Conservation (phyloP, 2,797 vertebrate species). For the Brachymystax lenok region DNA sequence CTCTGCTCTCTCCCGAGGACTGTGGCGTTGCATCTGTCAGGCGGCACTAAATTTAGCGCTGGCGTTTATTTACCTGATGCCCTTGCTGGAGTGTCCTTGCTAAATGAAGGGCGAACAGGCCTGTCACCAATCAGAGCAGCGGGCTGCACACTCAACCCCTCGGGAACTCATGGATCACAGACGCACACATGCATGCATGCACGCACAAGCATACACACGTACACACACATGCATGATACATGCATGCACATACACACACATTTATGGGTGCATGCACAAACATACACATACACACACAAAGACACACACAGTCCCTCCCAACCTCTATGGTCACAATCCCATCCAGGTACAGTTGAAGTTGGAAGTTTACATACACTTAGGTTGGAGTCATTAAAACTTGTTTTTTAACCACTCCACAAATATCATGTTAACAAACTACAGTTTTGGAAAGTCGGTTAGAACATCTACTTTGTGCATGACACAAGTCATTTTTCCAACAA, state of each 20-base stretch:
- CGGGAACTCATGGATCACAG: slow-evolving; percentile 24
- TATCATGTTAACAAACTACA: too few relatives aligned
- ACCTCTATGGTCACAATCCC: slow-evolving; percentile 21
- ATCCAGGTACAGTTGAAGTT: neutral
- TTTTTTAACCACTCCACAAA: too few relatives aligned
- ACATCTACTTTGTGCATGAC: too few relatives aligned
- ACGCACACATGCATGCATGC: slow-evolving; percentile 48
- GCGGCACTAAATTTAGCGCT: slow-evolving; percentile 72
- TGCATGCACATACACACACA: slow-evolving; percentile 22
- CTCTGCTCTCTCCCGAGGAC: slow-evolving; percentile 42
- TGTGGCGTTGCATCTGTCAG: slow-evolving; percentile 50
- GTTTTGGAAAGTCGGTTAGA: too few relatives aligned
- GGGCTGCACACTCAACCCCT: slow-evolving; percentile 46
- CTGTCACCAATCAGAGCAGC: slow-evolving; percentile 66
- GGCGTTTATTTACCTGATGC: slow-evolving; percentile 74
- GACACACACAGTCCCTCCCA: slow-evolving; percentile 18
- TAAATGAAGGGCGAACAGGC: slow-evolving; percentile 70
- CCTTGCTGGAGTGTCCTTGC: slow-evolving; percentile 78
- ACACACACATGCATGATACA: neutral
- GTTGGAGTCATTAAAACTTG: too few relatives aligned
- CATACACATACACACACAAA: slow-evolving; percentile 27
- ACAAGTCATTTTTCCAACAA: too few relatives aligned
- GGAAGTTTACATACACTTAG: too few relatives aligned
- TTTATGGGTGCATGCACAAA: slow-evolving; percentile 28
- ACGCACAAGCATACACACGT: slow-evolving; percentile 23